Base-by-base conservation (phyloP, 2,888 invertebrate genomes). In the Rhorus exstirpatorius region DNA sequence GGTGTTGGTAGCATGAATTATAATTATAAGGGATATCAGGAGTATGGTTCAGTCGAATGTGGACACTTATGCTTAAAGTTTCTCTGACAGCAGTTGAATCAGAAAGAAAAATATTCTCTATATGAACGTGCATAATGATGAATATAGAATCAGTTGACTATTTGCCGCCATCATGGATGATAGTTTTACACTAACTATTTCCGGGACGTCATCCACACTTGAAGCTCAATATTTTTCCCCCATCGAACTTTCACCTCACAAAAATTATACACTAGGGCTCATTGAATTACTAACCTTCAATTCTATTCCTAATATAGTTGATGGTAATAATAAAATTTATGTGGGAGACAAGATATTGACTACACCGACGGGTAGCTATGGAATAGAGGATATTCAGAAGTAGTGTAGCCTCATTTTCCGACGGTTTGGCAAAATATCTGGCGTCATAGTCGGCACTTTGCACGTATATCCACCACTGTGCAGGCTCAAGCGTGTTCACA, bases 261-360 rank as follows among this genome's bases (percentile, higher is more conserved):
- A 86, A 70, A 84, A 86, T 24, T 90, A 89, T 83, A 82, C 76
- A 60, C 85, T 91, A 17, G 90, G 89, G 4, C 83, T 90, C 19
- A 83, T 91, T 38, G 88, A 90, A 76, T 86, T 91, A 21, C 75
- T 88, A 53, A 88, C 89, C 12, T 91, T 88, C 67, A 88, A 90
- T 79, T 84, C 88, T 3, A 89, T 91, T 72, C 89, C 90, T 1
- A 92, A 92, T 84, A 86, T 92, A 0, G 89, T 91, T 83, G 78
- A 84, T 38, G 84, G 78, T 53, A 88, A 90, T 78, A 91, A 79
- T 21, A 81, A 67, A 74, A 38, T 78, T 67, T 44, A 80, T 1
- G 41, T 77, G 8, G 53, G 74, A 51, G 53, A 88, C 46, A 70
- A 87, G 63, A 79, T 81, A 24, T 63, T 89, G n/a, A 80, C 51